phyloP scores from a whole-genome alignment of 2,797 vertebrate genomes.

The Epinephelus awoara region DNA sequence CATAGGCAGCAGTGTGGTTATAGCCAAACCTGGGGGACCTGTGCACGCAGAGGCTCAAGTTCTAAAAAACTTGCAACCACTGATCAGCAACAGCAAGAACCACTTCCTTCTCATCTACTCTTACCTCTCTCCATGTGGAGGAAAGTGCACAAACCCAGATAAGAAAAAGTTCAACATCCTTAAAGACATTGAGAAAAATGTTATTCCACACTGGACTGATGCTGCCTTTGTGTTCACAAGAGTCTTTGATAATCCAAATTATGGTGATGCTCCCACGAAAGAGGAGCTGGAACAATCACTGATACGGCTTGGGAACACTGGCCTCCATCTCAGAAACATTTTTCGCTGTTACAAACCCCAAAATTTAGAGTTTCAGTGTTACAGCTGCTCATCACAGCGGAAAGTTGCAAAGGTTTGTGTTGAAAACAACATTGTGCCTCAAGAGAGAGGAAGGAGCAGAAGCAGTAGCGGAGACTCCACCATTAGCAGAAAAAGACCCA shows the following conservation, averaged over 20 bases:
- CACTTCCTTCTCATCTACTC: neutral
- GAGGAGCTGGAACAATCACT: neutral
- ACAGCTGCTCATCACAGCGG: neutral
- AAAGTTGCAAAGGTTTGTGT: neutral
- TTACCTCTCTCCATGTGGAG: neutral
- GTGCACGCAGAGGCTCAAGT: neutral
- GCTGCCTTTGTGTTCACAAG: neutral
- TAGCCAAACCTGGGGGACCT: neutral
- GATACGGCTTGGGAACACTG: neutral
- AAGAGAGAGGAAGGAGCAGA: neutral
- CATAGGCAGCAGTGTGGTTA: neutral
- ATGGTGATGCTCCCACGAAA: accelerated
- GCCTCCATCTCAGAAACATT: neutral
- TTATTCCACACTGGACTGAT: neutral
- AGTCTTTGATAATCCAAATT: neutral
- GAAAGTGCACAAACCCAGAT: neutral
- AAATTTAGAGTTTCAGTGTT: neutral
- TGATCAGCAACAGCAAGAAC: accelerated
- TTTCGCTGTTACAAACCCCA: neutral
- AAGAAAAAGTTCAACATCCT: neutral
- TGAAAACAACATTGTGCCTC: neutral
- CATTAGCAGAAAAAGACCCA: too few relatives aligned
- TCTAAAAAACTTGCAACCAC: accelerated
- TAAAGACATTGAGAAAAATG: accelerated
- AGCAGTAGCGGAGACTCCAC: accelerated